phyloP scores from a whole-genome alignment of 2,113 vertebrate species.

The Trinectes maculatus region DNA sequence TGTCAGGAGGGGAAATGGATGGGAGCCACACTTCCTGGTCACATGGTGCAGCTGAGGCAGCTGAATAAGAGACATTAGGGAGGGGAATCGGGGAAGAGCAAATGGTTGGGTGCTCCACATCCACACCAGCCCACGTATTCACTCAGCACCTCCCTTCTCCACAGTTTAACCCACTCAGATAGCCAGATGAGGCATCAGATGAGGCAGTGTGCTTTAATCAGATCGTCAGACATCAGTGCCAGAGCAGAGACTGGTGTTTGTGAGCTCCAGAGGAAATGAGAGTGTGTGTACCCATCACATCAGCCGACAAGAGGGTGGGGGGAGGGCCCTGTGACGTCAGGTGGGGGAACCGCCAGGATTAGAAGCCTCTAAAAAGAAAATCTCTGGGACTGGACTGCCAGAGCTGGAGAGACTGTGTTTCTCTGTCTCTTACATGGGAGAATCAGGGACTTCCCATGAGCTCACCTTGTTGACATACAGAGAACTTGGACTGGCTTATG shows the following conservation, averaged over 20 bases:
- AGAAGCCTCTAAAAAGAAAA: conserved; percentile 98
- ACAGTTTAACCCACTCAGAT: conserved; percentile 80
- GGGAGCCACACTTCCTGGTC: conserved; percentile 96
- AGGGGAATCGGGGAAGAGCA: conserved; percentile 48
- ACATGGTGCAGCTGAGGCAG: conserved; percentile 84
- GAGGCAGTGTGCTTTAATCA: conserved; percentile 74
- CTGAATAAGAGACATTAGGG: conserved; percentile 83
- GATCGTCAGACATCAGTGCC: conserved; percentile 80
- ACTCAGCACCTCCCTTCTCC: conserved; percentile 43
- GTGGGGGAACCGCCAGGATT: conserved; percentile 88
- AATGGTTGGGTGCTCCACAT: conserved; percentile 48
- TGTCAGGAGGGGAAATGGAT: conserved; percentile 95
- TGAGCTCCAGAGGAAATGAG: conserved; percentile 89
- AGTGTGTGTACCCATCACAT: conserved; percentile 88
- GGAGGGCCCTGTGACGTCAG: conserved; percentile 87
- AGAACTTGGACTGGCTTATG: conserved; percentile 53
- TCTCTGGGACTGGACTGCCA: conserved; percentile 58
- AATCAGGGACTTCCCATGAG: conserved; percentile 81
- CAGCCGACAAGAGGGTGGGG: conserved; percentile 84
- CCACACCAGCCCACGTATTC: conserved; percentile 53
- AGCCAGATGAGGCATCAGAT: conserved; percentile 49
- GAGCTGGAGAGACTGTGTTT: conserved; percentile 61
- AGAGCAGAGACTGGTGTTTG: conserved; percentile 85
- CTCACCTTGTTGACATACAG: conserved; percentile 75
- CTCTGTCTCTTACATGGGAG: conserved; percentile 71